A percentile compares a stretch with the other conserved stretches of the same genome.
Evolutionary conservation across 2,113 vertebrate genomes (phyloP).

Genomic region (Orycteropus afer): DNA sequence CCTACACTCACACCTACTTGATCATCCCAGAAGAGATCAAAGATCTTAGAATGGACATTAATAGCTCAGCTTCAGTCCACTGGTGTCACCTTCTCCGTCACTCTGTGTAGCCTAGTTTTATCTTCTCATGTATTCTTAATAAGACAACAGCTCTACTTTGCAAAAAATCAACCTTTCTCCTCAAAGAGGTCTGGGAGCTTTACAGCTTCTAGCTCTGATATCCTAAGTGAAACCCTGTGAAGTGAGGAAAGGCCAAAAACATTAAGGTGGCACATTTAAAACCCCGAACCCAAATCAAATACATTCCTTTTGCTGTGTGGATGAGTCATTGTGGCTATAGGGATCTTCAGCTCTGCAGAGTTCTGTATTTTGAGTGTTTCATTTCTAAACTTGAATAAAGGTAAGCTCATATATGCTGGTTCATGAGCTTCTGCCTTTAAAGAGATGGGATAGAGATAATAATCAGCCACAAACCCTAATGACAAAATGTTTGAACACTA

Average conservation of each 20-base stretch:
- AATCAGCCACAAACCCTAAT: background rate
- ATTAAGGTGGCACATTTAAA: conserved; percentile 1
- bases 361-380: conserved; percentile 1
- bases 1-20: background rate
- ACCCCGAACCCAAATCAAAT: conserved; percentile 50
- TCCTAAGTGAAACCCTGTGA: background rate
- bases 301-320: conserved; percentile 3
- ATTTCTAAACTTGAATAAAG: conserved; percentile 1
- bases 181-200: background rate
- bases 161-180: conserved; percentile 33
- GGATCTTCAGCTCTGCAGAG: background rate
- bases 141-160: conserved; percentile 11
- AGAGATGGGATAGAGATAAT: background rate
- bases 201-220: background rate
- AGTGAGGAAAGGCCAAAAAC: conserved; percentile 2
- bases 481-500: background rate
- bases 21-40: conserved; percentile 22
- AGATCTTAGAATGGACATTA: background rate
- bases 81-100: background rate
- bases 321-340: conserved; percentile 26
- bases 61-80: background rate
- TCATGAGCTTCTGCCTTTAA: conserved; percentile 28
- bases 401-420: background rate
- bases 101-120: background rate
- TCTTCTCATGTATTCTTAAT: conserved; percentile 8